Evolutionary conservation across 2,888 invertebrate genomes (phyloP).

Genomic region (Incurvaria masculella): DNA sequence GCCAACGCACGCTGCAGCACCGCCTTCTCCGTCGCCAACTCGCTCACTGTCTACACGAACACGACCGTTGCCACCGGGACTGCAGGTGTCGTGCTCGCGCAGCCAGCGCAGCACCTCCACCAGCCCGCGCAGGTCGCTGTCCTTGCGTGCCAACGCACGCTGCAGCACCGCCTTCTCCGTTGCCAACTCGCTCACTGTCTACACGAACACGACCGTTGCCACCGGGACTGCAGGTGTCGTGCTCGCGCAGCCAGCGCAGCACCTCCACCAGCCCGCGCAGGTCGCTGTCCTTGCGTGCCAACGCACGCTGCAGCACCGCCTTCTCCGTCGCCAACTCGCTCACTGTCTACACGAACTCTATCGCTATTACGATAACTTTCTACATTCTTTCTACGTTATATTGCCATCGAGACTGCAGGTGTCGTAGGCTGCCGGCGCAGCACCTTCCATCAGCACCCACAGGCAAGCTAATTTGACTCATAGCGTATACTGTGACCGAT

Average conservation of each 20-base stretch:
- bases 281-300: conserved; percentile 49
- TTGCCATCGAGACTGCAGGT: too few relatives aligned
- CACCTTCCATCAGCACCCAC: conserved; percentile 48
- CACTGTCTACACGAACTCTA: conserved; percentile 31
- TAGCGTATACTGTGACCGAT: neutral
- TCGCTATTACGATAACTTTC: neutral
- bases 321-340: conserved; percentile 33
- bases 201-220: too few relatives aligned
- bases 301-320: conserved; percentile 34
- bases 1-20: conserved; percentile 40
- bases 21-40: conserved; percentile 31
- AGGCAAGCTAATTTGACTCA: conserved; percentile 19
- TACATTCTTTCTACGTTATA: neutral
- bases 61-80: conserved; percentile 46
- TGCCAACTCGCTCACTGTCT: conserved; percentile 35
- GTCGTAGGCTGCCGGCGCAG: conserved; percentile 50
- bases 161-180: conserved; percentile 34
- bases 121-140: conserved; percentile 50
- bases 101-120: conserved; percentile 52
- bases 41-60: conserved; percentile 31
- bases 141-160: conserved; percentile 41
- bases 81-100: conserved; percentile 46
- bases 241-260: conserved; percentile 45
- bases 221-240: conserved; percentile 50
- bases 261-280: conserved; percentile 52